phyloP scores from a whole-genome alignment of 2,888 invertebrate species.

The Seira musarum region DNA sequence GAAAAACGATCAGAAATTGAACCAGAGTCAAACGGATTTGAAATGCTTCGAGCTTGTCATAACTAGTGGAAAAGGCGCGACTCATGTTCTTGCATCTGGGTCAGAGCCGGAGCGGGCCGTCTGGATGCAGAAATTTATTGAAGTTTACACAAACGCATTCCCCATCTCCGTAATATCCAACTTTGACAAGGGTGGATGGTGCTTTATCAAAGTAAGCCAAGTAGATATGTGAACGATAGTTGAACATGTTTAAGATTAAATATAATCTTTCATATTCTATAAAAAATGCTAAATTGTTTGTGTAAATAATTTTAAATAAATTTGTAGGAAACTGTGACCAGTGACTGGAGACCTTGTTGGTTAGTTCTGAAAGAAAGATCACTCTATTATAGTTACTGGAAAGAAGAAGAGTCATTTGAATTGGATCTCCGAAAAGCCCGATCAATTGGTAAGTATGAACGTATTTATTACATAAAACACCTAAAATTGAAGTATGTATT shows the following conservation, averaged over 20 bases:
- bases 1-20: conserved; percentile 69
- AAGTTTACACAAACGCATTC: conserved; percentile 81
- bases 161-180: conserved; percentile 81
- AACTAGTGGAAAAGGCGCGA: conserved; percentile 54
- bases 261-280: too few relatives aligned
- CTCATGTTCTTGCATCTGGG: conserved; percentile 70
- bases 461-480: too few relatives aligned
- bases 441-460: conserved; percentile 81
- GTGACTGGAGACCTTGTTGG: conserved; percentile 85
- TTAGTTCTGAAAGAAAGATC: conserved; percentile 80
- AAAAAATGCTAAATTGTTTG: too few relatives aligned
- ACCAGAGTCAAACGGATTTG: conserved; percentile 76
- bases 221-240: too few relatives aligned
- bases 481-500: conserved; percentile 2
- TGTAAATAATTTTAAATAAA: too few relatives aligned
- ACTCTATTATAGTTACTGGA: conserved; percentile 76
- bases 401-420: conserved; percentile 74
- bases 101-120: conserved; percentile 73
- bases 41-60: conserved; percentile 78
- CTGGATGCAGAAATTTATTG: conserved; percentile 87
- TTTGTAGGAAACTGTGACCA: conserved; percentile 65
- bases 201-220: conserved; percentile 77
- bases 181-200: conserved; percentile 85
- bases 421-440: conserved; percentile 87
- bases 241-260: too few relatives aligned